phyloP scores from a whole-genome alignment of 2,797 vertebrate species.

The Phataginus tricuspis region DNA sequence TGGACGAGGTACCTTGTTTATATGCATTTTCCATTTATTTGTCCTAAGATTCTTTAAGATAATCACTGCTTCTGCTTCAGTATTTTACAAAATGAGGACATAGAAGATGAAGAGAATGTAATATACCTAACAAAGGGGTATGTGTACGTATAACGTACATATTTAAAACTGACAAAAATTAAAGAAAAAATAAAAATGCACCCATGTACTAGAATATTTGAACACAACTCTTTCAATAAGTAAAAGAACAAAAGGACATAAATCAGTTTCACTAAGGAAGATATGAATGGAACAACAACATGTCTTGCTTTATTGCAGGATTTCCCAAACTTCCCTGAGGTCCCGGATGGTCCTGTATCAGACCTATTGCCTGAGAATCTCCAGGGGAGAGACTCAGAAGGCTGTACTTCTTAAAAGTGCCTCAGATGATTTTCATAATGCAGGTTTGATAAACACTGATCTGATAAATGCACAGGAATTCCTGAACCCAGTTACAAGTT shows the following conservation, averaged over 20 bases:
- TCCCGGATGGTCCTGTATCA: neutral
- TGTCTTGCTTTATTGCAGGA: neutral
- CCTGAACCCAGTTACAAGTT: neutral
- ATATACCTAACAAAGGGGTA: neutral
- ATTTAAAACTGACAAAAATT: neutral
- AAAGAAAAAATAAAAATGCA: slow-evolving; percentile 2
- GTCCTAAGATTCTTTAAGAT: neutral
- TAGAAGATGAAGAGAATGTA: neutral
- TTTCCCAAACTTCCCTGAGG: neutral
- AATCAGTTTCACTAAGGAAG: neutral
- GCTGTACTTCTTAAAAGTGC: neutral
- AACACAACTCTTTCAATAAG: neutral
- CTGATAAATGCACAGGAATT: neutral
- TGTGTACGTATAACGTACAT: neutral
- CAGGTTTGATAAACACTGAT: neutral
- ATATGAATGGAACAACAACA: neutral
- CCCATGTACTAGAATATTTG: neutral
- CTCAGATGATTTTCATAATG: neutral
- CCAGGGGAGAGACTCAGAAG: neutral
- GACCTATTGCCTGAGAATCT: neutral
- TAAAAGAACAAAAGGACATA: neutral
- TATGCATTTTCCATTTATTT: neutral
- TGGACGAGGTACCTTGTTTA: neutral
- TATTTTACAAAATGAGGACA: neutral
- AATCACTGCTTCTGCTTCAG: neutral